Evolutionary conservation across 2,113 vertebrate species (phyloP).

Genomic region (Diadophis punctatus): DNA sequence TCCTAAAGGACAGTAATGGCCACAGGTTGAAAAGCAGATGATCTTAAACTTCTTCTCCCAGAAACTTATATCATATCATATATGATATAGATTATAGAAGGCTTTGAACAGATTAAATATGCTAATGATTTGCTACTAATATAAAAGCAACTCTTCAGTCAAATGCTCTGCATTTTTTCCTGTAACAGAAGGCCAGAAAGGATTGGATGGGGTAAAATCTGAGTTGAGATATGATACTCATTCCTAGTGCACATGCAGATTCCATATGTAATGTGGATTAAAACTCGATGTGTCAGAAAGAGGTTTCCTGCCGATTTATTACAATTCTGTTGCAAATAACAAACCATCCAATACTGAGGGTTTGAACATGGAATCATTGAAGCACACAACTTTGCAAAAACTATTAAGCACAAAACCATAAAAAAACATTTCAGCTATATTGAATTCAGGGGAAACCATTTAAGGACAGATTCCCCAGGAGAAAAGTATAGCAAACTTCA

Average conservation of each 20-base stretch:
- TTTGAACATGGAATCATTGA: neutral
- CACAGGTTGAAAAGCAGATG: neutral
- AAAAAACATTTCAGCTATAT: neutral
- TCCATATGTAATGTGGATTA: neutral
- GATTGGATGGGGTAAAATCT: neutral
- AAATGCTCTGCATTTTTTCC: neutral
- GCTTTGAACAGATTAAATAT: neutral
- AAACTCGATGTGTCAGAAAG: neutral
- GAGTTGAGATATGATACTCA: neutral
- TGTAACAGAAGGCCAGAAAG: neutral
- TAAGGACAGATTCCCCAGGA: neutral
- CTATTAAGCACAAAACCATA: neutral
- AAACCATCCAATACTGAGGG: neutral
- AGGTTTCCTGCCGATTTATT: neutral
- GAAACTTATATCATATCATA: neutral
- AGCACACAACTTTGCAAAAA: neutral
- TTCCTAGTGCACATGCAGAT: neutral
- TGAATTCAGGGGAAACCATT: neutral
- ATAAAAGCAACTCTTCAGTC: neutral
- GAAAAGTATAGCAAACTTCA: neutral
- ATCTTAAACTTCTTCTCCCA: neutral
- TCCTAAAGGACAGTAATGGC: neutral
- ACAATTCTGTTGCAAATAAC: neutral
- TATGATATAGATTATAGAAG: neutral
- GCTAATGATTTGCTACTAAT: neutral